Evolutionary conservation across 2,797 vertebrate genomes (phyloP), one percentile per base, ranked within the genome.

Genomic region (Betta splendens): DNA sequence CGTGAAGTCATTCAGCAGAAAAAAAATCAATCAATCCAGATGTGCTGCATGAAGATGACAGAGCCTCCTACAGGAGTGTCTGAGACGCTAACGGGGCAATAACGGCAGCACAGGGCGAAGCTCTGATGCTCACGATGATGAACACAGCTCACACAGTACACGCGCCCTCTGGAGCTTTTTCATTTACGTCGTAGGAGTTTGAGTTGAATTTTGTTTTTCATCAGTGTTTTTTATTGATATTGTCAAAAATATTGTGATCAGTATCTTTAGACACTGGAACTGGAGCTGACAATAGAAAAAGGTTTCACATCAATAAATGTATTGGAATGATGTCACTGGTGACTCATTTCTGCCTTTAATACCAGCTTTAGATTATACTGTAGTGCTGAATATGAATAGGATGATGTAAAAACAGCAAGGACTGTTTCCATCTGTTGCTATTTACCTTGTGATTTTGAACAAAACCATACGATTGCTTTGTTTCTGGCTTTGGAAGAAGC

Each of bases 1-100:
- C 29, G 32, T 31, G 8, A 35, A 33, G 10, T 45, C 38, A 33
- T n/a, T 39, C 31, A 3, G 18, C 17, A 37, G 42, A 37, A 21
- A 56, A n/a, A n/a, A n/a, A n/a, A n/a, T n/a, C 52, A 44, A 10
- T 23, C 28, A n/a, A 36, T 29, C 23, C 9, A 50, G 8, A 61
- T 25, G 26, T 37, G 38, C 39, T 67, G 77, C 66, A 78, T 70
- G 67, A 32, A 63, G 60, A 48, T 9, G 0, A 37, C 9, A 42
- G 22, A 35, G 20, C 29, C 20, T 49, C 60, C 28, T 7, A 38
- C 10, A n/a, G n/a, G n/a, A n/a, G n/a, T 58, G 21, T 29, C 65
- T 21, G 31, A 45, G 38, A 37, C 3, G 9, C 15, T 40, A 5
- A 9, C 11, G 26, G 9, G n/a, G 12, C 47, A 51, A 50, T 39